Conservation (phyloP, 2,113 vertebrate species). For the Rhagologus leucostigma region DNA sequence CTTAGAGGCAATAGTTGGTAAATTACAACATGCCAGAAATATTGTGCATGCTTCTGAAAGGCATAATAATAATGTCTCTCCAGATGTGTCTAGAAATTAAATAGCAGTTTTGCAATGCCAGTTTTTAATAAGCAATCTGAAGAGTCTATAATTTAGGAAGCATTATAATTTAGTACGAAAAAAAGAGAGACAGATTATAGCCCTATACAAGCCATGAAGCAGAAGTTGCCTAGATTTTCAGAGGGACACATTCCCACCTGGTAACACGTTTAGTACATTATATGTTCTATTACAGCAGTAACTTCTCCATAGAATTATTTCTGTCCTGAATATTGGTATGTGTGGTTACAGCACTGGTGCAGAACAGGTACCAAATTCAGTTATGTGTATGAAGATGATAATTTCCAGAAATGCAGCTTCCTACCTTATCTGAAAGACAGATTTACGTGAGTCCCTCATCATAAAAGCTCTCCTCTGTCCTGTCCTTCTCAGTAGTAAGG, state of each 20-base stretch:
- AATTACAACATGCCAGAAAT: slow-evolving; percentile 2
- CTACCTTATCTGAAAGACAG: background rate
- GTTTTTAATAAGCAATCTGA: slow-evolving; percentile 22
- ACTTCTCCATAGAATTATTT: background rate
- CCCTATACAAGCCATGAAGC: background rate
- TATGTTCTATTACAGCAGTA: background rate
- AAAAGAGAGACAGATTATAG: background rate
- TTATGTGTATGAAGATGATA: background rate
- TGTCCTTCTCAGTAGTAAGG: background rate
- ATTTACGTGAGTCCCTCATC: background rate
- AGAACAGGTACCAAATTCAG: background rate
- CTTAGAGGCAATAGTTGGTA: background rate
- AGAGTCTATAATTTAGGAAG: background rate
- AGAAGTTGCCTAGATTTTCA: background rate
- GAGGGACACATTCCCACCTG: background rate
- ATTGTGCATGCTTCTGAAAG: background rate
- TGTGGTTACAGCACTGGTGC: background rate
- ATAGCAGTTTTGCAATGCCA: background rate
- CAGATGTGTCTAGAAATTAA: slow-evolving; percentile 1
- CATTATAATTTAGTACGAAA: background rate
- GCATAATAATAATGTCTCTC: background rate
- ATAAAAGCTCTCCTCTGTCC: background rate
- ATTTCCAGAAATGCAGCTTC: background rate
- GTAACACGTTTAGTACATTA: background rate
- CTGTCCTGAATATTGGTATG: background rate